Evolutionary conservation across 2,113 vertebrate species (phyloP).

Genomic region (Rhinolophus ferrumequinum): DNA sequence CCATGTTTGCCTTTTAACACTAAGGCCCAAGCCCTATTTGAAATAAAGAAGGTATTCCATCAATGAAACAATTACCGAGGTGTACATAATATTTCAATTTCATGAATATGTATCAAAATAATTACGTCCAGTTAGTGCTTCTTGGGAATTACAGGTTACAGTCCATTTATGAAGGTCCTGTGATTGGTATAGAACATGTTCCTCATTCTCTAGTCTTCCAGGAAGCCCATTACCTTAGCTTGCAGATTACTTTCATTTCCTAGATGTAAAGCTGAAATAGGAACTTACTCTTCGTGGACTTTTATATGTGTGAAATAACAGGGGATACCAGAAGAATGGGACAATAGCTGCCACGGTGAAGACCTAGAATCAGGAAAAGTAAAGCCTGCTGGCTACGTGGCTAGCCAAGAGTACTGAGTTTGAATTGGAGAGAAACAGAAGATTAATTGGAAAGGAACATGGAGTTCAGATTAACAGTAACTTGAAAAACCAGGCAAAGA

Average conservation of each 20-base stretch:
- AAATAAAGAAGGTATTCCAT: constrained; percentile 10
- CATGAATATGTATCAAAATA: neutral
- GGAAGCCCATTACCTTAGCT: neutral
- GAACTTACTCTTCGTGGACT: constrained; percentile 27
- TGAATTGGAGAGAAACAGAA: neutral
- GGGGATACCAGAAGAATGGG: neutral
- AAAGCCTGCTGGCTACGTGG: neutral
- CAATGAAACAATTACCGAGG: neutral
- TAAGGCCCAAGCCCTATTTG: neutral
- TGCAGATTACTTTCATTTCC: constrained; percentile 45
- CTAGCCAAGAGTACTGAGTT: neutral
- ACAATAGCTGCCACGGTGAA: neutral
- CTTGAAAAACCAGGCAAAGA: neutral
- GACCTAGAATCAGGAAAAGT: neutral
- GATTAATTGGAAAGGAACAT: neutral
- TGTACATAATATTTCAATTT: neutral
- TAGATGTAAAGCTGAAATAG: constrained; percentile 49
- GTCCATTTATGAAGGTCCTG: neutral
- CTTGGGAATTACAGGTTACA: neutral
- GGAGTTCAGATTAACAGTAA: neutral
- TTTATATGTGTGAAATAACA: constrained; percentile 16
- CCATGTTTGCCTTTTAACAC: constrained; percentile 1
- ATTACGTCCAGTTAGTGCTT: neutral
- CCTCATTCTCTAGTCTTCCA: neutral
- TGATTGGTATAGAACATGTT: neutral